Base-by-base conservation (phyloP, 2,888 invertebrate genomes). In the Sturmia bella region DNA sequence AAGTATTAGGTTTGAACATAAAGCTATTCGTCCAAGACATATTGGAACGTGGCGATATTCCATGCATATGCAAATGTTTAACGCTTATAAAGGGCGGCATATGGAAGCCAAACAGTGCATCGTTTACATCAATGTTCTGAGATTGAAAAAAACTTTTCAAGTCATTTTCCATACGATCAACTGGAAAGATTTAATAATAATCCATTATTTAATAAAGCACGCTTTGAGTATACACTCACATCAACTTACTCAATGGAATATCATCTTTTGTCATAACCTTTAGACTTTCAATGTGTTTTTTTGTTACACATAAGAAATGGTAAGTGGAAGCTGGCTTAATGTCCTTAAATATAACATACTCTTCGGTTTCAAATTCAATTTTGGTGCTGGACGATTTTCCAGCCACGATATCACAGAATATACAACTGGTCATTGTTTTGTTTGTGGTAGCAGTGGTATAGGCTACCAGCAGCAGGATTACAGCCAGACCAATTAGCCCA, bases 41-140 rank as follows among this genome's bases (percentile, higher is more conserved):
- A 80, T 94, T 92, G 0, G 94, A 93, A 15, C 93, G 92, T 0
- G 98, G 97, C 0, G 95, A 94, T 69, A 98, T 97, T 0, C 94
- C 93, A 87, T 98, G 98, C 74, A 98, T 91, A 89, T 98, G 98
- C 13, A 90, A 83, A 90, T 98, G 98, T 57, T 91, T 90, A 0
- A 98, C 93, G 1, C 95, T 94, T 77, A 95, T 94, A 90, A 97
- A 97, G 0, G 98, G 98, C 0, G 98, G 98, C 95, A 96, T 95
- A 89, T 98, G 98, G 88, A 97, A 98, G 0, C 98, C 98, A 52
- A 94, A 92, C 59, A 94, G 91, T 15, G 92, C 91, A 74, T 92
- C 92, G 0, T 90, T 87, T 0, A 89, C 57, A 0, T 91, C 85
- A 0, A 92, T 90, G n/a, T 92, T 92, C 82, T 92, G 91, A n/a